Evolutionary conservation across 2,888 invertebrate species (phyloP).

Genomic region (Caenorhabditis becei): DNA sequence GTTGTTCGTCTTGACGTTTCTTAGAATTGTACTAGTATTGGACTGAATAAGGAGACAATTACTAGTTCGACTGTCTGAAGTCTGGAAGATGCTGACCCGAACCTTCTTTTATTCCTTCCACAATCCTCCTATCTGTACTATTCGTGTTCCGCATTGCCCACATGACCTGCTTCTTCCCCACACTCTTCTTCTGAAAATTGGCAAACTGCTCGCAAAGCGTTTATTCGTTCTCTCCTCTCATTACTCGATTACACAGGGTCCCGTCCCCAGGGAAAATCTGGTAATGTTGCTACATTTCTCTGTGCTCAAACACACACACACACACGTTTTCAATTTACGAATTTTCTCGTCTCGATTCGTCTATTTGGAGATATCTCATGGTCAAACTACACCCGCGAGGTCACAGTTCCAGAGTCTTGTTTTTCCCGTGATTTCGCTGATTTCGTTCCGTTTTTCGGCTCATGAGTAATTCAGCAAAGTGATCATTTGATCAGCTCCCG

Average conservation of each 20-base stretch:
- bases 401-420: conserved; percentile 1
- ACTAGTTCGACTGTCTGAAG: too few species aligned
- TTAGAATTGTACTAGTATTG: too few species aligned
- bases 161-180: too few species aligned
- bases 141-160: too few species aligned
- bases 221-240: conserved; percentile 44
- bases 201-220: conserved; percentile 7
- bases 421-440: background rate
- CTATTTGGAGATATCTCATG: conserved; percentile 16
- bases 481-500: conserved; percentile 25
- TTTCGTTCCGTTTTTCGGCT: background rate
- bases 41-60: too few species aligned
- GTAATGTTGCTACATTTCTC: conserved; percentile 46
- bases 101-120: too few species aligned
- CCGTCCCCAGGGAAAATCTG: conserved; percentile 54
- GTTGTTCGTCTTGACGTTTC: too few species aligned
- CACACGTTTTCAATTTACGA: conserved; percentile 44
- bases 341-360: conserved; percentile 11
- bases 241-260: conserved; percentile 60
- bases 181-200: conserved; percentile 1
- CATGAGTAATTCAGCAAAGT: conserved; percentile 1
- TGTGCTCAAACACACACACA: conserved; percentile 28
- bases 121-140: too few species aligned
- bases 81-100: too few species aligned
- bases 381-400: background rate